Evolutionary conservation across 1,140 invertebrate species (phyloP).

Genomic region (Polypedilum pembai): DNA sequence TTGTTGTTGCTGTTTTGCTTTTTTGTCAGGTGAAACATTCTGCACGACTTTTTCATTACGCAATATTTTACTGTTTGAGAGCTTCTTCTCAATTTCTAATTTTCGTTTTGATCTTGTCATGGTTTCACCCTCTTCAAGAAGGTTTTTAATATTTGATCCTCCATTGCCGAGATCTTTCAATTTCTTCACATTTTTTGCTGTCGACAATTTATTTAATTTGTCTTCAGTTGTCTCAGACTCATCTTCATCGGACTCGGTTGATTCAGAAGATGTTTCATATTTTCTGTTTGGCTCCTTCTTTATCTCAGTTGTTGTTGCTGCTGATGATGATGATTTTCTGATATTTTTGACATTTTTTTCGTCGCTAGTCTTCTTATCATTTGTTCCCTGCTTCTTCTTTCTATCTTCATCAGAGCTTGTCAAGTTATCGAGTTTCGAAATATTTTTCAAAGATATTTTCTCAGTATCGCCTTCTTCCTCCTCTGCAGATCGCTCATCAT

Average conservation of each 20-base stretch:
- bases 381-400: not conserved
- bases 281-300: not conserved
- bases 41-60: constrained; percentile 42
- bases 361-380: constrained; percentile 3
- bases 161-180: not conserved
- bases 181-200: constrained; percentile 22
- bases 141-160: constrained; percentile 28
- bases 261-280: not conserved
- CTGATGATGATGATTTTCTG: constrained; percentile 21
- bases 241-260: not conserved
- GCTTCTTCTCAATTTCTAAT: constrained; percentile 39
- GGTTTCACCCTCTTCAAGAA: constrained; percentile 34
- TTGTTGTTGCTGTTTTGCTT: constrained; percentile 28
- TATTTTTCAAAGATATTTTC: not conserved
- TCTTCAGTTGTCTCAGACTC: not conserved
- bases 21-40: constrained; percentile 29
- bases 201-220: not conserved
- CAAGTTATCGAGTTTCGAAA: not conserved
- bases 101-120: constrained; percentile 43
- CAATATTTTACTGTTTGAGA: constrained; percentile 41
- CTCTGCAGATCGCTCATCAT: not conserved
- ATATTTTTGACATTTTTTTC: constrained; percentile 27
- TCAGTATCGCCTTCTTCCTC: not conserved
- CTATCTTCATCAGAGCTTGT: constrained; percentile 23
- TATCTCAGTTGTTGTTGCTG: not conserved